Conservation (phyloP, 2,113 vertebrate species). For the Myxocyprinus asiaticus region DNA sequence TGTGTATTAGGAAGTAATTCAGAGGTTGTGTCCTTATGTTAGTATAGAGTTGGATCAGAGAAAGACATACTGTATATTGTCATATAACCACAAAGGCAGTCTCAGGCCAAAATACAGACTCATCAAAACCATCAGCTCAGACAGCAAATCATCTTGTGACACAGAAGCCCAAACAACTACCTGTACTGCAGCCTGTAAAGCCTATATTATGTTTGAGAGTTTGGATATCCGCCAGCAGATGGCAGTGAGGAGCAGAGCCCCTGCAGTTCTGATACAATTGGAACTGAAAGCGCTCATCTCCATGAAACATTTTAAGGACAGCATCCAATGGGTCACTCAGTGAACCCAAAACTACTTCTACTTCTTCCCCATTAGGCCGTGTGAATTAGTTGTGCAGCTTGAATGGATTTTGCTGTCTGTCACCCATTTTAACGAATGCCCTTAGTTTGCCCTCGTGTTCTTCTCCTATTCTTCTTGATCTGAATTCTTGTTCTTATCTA, state of each 20-base stretch:
- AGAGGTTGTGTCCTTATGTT: not conserved
- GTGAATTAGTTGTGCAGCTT: slow-evolving; percentile 13
- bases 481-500: too few relatives aligned
- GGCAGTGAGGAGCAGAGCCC: slow-evolving; percentile 33
- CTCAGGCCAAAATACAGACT: not conserved
- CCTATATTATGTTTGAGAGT: not conserved
- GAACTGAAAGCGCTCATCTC: slow-evolving; percentile 43
- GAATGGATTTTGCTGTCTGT: slow-evolving; percentile 28
- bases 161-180: not conserved
- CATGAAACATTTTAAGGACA: slow-evolving; percentile 51
- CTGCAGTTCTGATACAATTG: slow-evolving; percentile 28
- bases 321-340: slow-evolving; percentile 41
- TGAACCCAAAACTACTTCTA: not conserved
- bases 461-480: too few relatives aligned
- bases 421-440: not conserved
- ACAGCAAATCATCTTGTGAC: slow-evolving; percentile 1
- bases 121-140: not conserved
- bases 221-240: slow-evolving; percentile 38
- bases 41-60: not conserved
- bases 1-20: not conserved
- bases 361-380: slow-evolving; percentile 3
- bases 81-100: not conserved
- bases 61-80: not conserved
- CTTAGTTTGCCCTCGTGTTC: too few relatives aligned
- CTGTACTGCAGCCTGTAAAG: slow-evolving; percentile 17